Evolutionary conservation across 2,888 invertebrate species (phyloP).

Genomic region (Coleophora flavipennella): DNA sequence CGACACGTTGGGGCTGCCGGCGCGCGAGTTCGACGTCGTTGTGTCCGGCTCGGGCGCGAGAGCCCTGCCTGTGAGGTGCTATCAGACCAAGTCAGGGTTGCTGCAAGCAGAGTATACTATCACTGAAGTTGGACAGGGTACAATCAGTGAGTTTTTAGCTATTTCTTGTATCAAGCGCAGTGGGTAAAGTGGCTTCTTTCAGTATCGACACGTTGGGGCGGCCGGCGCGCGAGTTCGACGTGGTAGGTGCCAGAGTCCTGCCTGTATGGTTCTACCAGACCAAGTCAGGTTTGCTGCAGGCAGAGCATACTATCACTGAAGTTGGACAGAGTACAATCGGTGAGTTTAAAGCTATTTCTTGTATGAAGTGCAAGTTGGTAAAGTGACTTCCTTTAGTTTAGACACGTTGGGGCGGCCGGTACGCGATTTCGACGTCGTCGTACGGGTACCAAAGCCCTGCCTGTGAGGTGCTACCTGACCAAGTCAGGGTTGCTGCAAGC

Average conservation of each 20-base stretch:
- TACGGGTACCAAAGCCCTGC: conserved; percentile 84
- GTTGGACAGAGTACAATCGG: conserved; percentile 79
- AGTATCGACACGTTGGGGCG: conserved; percentile 90
- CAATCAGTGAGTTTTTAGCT: conserved; percentile 76
- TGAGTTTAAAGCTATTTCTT: too few species aligned
- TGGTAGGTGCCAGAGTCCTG: conserved; percentile 85
- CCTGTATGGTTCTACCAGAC: conserved; percentile 96
- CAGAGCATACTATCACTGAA: conserved; percentile 91
- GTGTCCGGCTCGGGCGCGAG: conserved; percentile 85
- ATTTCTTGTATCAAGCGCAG: conserved; percentile 89
- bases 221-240: conserved; percentile 91
- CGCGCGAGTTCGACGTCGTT: conserved; percentile 92
- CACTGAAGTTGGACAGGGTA: conserved; percentile 79
- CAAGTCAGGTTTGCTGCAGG: conserved; percentile 94
- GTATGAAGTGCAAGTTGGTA: conserved; percentile 87
- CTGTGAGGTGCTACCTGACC: conserved; percentile 95
- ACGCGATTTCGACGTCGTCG: conserved; percentile 92
- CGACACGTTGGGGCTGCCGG: conserved; percentile 87
- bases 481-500: conserved; percentile 96
- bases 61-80: conserved; percentile 91
- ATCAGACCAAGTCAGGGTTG: conserved; percentile 96
- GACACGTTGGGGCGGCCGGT: conserved; percentile 89
- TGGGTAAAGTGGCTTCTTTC: conserved; percentile 87
- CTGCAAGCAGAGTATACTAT: conserved; percentile 95
- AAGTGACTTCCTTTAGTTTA: conserved; percentile 89